Conservation (phyloP, 2,797 vertebrate genomes). For the Trichosurus vulpecula region DNA sequence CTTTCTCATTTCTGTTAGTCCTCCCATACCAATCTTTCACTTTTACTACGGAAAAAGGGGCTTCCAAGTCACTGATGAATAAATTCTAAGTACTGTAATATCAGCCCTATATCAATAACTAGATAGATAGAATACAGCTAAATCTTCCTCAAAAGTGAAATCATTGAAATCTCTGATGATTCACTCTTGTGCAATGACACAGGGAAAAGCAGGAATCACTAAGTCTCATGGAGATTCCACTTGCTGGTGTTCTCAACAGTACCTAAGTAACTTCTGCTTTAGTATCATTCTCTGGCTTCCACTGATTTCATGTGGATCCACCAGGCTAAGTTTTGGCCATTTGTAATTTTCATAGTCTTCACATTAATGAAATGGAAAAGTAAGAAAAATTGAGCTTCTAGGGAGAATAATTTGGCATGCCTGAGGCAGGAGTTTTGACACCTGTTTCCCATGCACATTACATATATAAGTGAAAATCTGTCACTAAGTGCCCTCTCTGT, state of each 20-base stretch:
- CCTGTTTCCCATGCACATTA: background rate
- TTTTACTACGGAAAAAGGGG: background rate
- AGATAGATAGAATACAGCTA: background rate
- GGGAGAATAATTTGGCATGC: background rate
- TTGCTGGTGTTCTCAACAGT: background rate
- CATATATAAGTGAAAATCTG: background rate
- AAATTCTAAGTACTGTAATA: background rate
- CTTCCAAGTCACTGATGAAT: conserved; percentile 8
- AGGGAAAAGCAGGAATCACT: background rate
- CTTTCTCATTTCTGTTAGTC: conserved; percentile 4
- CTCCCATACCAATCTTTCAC: conserved; percentile 4
- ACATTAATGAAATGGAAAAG: conserved; percentile 46
- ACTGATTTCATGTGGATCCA: conserved; percentile 5
- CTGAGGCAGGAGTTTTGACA: background rate
- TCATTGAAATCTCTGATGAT: background rate
- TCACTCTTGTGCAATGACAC: background rate
- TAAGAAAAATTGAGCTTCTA: conserved; percentile 31
- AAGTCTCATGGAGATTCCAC: background rate
- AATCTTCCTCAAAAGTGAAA: background rate
- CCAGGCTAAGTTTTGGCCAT: background rate
- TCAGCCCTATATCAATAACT: background rate
- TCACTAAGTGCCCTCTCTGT: background rate
- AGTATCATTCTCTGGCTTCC: background rate
- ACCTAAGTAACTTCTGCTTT: background rate
- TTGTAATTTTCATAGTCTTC: background rate